phyloP scores from a whole-genome alignment of 2,113 vertebrate species.

The Apistogramma diplotaenia region DNA sequence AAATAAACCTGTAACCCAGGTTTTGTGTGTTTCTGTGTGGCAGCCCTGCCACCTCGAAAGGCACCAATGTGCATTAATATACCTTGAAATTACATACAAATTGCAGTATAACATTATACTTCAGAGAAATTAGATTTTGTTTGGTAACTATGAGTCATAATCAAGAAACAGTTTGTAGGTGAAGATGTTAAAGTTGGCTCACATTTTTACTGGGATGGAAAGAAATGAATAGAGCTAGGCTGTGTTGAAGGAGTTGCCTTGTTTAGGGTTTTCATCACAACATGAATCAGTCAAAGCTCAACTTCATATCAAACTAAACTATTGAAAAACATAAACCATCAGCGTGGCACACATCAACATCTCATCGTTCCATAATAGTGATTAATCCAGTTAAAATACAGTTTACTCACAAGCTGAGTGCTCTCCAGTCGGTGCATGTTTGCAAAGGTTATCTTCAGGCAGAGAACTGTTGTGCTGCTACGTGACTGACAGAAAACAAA shows the following conservation, averaged over 20 bases:
- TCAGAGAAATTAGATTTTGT: no score
- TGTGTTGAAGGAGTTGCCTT: no score
- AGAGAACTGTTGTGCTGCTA: conserved; percentile 21
- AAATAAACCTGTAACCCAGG: not conserved
- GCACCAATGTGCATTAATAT: not conserved
- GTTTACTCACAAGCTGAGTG: no score
- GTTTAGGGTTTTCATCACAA: not conserved
- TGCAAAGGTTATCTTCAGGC: conserved; percentile 14
- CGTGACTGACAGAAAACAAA: conserved; percentile 33
- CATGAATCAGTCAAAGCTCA: not conserved
- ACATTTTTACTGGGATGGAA: no score
- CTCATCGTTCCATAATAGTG: not conserved
- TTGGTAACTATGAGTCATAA: no score
- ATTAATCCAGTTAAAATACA: not conserved
- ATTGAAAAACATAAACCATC: not conserved
- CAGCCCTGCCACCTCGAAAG: not conserved
- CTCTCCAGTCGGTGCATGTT: not conserved
- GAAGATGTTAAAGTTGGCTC: no score
- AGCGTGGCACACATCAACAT: not conserved
- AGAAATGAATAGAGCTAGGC: no score
- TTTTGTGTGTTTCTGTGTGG: not conserved
- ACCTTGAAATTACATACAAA: no score
- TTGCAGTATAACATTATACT: no score
- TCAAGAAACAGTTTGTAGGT: no score
- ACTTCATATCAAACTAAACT: not conserved